A percentile compares a stretch with the other conserved stretches of the same genome.
Conservation (phyloP, 2,113 vertebrate genomes). For the Bothrops jararaca region DNA sequence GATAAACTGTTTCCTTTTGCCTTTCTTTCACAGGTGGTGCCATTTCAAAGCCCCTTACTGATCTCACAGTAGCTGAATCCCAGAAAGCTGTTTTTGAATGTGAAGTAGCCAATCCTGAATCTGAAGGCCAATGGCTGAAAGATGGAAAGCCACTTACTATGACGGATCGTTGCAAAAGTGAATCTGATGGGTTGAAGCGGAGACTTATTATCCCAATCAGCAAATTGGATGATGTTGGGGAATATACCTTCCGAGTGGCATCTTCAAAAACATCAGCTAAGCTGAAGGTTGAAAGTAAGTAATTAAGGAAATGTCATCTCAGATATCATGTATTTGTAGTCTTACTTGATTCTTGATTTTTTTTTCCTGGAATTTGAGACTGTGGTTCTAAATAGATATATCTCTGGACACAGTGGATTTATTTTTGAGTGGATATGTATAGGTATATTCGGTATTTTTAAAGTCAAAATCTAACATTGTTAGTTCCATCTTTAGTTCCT, state of each 20-base stretch:
- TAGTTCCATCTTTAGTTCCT: neutral
- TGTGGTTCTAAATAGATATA: neutral
- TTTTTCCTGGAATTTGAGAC: neutral
- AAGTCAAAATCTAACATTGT: neutral
- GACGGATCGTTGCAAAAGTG: slow-evolving; percentile 78
- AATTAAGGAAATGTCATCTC: neutral
- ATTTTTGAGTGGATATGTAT: neutral
- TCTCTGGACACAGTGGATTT: neutral
- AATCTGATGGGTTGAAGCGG: slow-evolving; percentile 79
- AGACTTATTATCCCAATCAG: slow-evolving; percentile 81
- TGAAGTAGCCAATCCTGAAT: slow-evolving; percentile 87
- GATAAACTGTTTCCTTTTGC: slow-evolving; percentile 9
- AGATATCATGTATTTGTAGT: neutral
- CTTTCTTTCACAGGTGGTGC: slow-evolving; percentile 81
- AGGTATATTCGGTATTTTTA: neutral
- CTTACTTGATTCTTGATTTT: neutral
- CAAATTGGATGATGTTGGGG: slow-evolving; percentile 87
- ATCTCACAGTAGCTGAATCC: slow-evolving; percentile 91
- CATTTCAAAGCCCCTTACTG: slow-evolving; percentile 90
- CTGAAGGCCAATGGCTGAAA: slow-evolving; percentile 88
- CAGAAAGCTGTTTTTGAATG: slow-evolving; percentile 91
- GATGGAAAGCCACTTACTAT: slow-evolving; percentile 79
- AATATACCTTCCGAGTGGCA: slow-evolving; percentile 94
- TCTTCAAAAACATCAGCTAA: slow-evolving; percentile 93
- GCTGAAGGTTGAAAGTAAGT: slow-evolving; percentile 90